A percentile compares a stretch with the other conserved stretches of the same genome.
Evolutionary conservation across 2,797 vertebrate species (phyloP).

Genomic region (Acropternis orthonyx): DNA sequence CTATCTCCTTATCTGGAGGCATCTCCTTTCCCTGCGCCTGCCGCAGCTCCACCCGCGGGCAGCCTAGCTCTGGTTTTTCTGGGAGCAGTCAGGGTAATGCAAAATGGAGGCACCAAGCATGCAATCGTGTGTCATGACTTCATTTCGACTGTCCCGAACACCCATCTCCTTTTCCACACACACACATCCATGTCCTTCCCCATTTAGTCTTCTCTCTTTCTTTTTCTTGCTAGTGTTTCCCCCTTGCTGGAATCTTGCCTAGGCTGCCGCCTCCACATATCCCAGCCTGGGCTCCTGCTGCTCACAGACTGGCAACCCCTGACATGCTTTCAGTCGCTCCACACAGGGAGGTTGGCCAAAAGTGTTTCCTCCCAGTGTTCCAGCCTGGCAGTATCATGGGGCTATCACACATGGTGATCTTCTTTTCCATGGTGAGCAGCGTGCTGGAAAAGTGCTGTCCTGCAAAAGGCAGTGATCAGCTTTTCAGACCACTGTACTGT

Average conservation of each 20-base stretch:
- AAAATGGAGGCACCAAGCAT: neutral
- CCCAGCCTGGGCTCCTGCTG: neutral
- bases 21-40: neutral
- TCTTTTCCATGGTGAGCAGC: neutral
- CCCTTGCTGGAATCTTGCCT: conserved; percentile 12
- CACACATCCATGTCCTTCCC: neutral
- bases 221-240: neutral
- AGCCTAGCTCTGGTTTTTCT: neutral
- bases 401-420: neutral
- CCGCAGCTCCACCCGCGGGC: neutral
- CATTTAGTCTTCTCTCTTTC: neutral
- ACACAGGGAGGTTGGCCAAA: neutral
- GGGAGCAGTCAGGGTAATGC: neutral
- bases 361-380: neutral
- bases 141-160: neutral
- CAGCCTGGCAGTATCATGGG: neutral
- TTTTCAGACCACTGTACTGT: neutral
- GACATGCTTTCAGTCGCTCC: neutral
- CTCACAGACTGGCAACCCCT: neutral
- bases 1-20: conserved; percentile 16
- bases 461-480: neutral
- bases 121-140: neutral
- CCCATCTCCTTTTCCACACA: neutral
- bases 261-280: neutral
- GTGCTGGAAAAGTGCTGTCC: neutral